phyloP scores from a whole-genome alignment of 2,888 invertebrate species.

The Adela reaumurella region DNA sequence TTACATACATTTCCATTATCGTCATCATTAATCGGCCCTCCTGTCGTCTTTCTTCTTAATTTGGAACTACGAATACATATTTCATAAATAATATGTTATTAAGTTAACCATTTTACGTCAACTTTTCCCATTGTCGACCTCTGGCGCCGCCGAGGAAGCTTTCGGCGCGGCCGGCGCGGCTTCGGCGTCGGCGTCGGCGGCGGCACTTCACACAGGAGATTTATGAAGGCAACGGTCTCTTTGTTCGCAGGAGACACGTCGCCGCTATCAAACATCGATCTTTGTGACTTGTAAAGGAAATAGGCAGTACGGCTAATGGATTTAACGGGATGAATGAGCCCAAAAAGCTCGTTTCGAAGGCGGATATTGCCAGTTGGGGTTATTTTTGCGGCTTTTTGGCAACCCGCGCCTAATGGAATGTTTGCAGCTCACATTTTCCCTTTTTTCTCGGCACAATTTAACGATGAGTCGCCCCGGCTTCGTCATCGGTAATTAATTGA shows the following conservation, averaged over 20 bases:
- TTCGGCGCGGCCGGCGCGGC: background rate
- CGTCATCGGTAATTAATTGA: too few relatives aligned
- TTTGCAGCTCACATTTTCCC: too few relatives aligned
- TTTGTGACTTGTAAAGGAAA: background rate
- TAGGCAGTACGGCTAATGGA: background rate
- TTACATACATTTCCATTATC: too few relatives aligned
- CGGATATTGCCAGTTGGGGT: background rate
- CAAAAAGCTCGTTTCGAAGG: background rate
- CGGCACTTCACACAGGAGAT: background rate
- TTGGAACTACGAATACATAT: too few relatives aligned
- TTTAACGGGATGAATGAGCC: background rate
- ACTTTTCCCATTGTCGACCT: too few relatives aligned
- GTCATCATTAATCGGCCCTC: too few relatives aligned
- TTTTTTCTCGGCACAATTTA: too few relatives aligned
- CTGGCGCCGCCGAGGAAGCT: background rate
- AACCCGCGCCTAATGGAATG: background rate
- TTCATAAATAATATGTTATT: too few relatives aligned
- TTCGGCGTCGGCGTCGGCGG: background rate
- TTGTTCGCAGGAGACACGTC: background rate
- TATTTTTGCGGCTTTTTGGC: background rate
- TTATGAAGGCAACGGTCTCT: background rate
- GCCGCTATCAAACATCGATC: background rate
- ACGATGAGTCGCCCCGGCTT: too few relatives aligned
- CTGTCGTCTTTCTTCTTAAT: too few relatives aligned
- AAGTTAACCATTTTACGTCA: too few relatives aligned